phyloP scores from a whole-genome alignment of 2,113 vertebrate genomes.

The Abramis brama region DNA sequence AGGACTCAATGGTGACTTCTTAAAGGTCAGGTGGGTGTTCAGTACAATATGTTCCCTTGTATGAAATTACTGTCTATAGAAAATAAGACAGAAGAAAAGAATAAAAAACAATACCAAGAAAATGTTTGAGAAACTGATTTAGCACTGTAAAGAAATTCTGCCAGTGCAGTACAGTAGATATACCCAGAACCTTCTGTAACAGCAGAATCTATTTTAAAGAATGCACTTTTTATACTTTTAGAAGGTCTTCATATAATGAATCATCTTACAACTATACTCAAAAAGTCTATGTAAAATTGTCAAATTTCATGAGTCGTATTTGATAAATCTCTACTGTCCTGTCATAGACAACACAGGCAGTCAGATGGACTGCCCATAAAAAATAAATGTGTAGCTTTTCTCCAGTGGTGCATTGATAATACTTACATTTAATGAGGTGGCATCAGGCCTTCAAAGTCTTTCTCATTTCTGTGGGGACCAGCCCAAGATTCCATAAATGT shows the following conservation, averaged over 20 bases:
- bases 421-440: conserved; percentile 42
- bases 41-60: background rate
- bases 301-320: conserved; percentile 35
- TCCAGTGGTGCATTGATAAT: conserved; percentile 32
- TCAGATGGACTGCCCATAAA: conserved; percentile 40
- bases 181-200: background rate
- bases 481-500: conserved; percentile 13
- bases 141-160: no score
- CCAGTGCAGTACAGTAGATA: background rate
- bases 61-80: background rate
- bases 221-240: background rate
- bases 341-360: conserved; percentile 23
- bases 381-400: conserved; percentile 49
- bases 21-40: background rate
- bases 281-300: background rate
- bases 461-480: conserved; percentile 10
- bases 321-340: conserved; percentile 28
- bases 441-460: conserved; percentile 43
- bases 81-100: background rate
- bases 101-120: background rate
- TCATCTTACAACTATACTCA: background rate
- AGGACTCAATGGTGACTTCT: background rate
- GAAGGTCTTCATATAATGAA: background rate
- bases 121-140: background rate
- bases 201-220: background rate